These are phyloP conservation scores for Horisme vitalbata DNA, from an alignment of 2,888 invertebrate species.

Conservation along the genomic window DNA sequence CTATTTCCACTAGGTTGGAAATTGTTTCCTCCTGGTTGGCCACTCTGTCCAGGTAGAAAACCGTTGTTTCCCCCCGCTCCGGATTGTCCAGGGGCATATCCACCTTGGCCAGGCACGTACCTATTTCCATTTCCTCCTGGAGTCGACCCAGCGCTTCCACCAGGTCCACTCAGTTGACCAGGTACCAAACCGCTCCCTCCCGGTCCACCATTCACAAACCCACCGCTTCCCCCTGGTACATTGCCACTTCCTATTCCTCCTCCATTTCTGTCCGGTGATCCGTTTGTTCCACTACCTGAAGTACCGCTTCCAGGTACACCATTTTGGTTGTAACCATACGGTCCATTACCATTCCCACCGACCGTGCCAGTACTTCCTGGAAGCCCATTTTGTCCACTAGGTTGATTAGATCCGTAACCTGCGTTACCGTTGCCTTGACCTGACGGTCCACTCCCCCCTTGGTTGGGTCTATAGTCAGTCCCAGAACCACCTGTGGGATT, in stretches of 20 bases:
- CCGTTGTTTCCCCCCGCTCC: constrained; percentile 16
- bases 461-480: constrained; percentile 21
- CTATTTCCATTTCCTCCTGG: constrained; percentile 17
- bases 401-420: constrained; percentile 3
- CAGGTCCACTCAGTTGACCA: constrained; percentile 1
- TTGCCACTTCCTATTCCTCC: constrained; percentile 10
- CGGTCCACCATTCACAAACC: constrained; percentile 5
- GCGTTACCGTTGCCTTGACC: constrained; percentile 10
- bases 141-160: constrained; percentile 13
- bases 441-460: constrained; percentile 12
- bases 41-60: constrained; percentile 22
- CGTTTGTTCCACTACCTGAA: constrained; percentile 17
- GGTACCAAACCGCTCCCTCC: not conserved
- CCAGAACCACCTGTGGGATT: constrained; percentile 23
- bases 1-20: too few species aligned
- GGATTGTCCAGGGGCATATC: constrained; percentile 24
- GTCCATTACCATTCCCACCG: constrained; percentile 3
- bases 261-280: constrained; percentile 20
- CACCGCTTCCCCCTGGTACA: not conserved
- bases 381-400: not conserved
- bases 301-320: constrained; percentile 8
- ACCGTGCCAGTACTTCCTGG: constrained; percentile 1
- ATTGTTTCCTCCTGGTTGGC: constrained; percentile 14
- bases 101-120: constrained; percentile 27
- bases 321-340: constrained; percentile 14